phyloP scores from a whole-genome alignment of 2,888 invertebrate genomes.

The Andrena bicolor region DNA sequence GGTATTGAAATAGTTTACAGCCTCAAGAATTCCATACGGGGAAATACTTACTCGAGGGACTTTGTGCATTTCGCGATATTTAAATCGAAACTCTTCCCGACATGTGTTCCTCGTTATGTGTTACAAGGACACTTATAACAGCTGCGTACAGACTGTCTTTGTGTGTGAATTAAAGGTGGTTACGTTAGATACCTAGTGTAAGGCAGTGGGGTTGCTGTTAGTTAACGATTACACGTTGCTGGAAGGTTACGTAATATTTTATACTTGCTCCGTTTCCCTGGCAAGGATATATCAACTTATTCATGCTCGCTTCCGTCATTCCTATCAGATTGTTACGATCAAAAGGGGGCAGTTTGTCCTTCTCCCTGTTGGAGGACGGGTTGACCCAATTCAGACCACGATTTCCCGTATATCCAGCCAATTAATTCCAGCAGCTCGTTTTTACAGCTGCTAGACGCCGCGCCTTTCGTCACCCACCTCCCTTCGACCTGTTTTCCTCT shows the following conservation, averaged over 20 bases:
- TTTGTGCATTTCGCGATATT: neutral
- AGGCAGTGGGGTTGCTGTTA: constrained; percentile 7
- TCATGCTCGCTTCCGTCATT: constrained; percentile 30
- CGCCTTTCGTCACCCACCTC: constrained; percentile 51
- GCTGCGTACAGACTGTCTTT: constrained; percentile 23
- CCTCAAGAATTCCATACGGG: constrained; percentile 2
- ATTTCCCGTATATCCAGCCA: constrained; percentile 59
- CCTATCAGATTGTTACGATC: constrained; percentile 30
- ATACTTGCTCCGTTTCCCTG: neutral
- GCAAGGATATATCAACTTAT: neutral
- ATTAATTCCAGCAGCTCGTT: constrained; percentile 69
- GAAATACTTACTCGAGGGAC: neutral
- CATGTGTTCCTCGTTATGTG: constrained; percentile 32
- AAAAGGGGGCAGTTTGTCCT: constrained; percentile 37
- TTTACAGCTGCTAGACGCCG: constrained; percentile 58
- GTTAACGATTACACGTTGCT: neutral
- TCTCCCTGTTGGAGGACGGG: constrained; percentile 2
- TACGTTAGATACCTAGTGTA: neutral
- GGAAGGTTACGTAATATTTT: constrained; percentile 17
- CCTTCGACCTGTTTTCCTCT: constrained; percentile 50
- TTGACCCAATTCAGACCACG: constrained; percentile 65
- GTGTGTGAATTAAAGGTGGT: constrained; percentile 24
- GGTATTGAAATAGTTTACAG: neutral
- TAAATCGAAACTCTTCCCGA: constrained; percentile 24
- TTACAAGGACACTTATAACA: constrained; percentile 45